Evolutionary conservation across 2,797 vertebrate species (phyloP).

Genomic region (Alauda arvensis): DNA sequence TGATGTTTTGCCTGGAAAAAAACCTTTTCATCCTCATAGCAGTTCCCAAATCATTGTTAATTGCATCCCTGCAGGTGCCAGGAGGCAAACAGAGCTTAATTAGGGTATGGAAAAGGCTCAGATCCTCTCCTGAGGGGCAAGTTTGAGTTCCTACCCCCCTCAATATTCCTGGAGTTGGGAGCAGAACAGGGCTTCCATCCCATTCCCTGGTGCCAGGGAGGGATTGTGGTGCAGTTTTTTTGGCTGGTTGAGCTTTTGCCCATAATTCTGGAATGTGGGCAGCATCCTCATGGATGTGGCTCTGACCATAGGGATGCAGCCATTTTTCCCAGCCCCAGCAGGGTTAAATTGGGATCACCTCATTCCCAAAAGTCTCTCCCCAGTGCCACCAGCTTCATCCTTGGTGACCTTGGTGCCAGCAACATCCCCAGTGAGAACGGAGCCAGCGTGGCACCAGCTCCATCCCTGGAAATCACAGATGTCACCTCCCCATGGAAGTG

Average conservation of each 20-base stretch:
- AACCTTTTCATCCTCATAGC: neutral
- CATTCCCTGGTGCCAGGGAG: accelerated
- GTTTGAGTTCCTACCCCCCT: neutral
- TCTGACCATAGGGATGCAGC: neutral
- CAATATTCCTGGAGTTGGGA: accelerated
- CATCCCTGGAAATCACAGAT: neutral
- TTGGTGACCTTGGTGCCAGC: neutral
- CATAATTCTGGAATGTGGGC: neutral
- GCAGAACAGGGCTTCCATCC: neutral
- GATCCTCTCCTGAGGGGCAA: neutral
- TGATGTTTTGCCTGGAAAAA: accelerated
- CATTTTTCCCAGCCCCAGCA: neutral
- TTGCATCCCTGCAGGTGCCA: accelerated
- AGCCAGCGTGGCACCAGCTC: neutral
- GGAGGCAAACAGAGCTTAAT: neutral
- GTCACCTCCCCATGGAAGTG: neutral
- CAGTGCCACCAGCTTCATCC: too few species aligned
- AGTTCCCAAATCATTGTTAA: neutral
- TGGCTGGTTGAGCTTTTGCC: neutral
- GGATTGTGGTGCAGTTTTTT: neutral
- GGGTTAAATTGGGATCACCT: neutral
- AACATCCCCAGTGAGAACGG: accelerated
- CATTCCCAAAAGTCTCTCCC: neutral
- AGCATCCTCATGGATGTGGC: neutral
- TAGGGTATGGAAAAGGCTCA: neutral